A percentile compares a stretch with the other conserved stretches of the same genome.
Evolutionary conservation across 2,888 invertebrate genomes (phyloP).

Genomic region (Mesopsocus fuscifrons): DNA sequence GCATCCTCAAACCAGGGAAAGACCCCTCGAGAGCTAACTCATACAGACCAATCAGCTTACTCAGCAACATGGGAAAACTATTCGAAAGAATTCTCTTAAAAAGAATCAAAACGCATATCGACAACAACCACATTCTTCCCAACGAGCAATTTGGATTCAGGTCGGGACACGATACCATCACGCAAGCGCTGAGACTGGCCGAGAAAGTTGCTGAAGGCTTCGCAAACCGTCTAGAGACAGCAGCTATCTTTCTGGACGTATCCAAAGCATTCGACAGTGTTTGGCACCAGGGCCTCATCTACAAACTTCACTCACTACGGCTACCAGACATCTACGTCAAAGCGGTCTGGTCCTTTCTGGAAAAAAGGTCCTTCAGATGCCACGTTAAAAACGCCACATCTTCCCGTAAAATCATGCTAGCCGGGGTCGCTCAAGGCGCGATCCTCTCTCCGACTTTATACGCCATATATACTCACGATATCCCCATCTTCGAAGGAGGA

Average conservation of each 20-base stretch:
- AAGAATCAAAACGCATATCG: conserved; percentile 14
- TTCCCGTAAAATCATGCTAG: neutral
- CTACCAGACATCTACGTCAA: neutral
- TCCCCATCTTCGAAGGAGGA: neutral
- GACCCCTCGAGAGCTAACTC: conserved; percentile 12
- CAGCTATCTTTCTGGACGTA: conserved; percentile 20
- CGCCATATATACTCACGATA: neutral
- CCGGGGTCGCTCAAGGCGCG: conserved; percentile 10
- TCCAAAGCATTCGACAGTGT: conserved; percentile 21
- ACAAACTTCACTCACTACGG: conserved; percentile 16
- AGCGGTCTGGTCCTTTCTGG: neutral
- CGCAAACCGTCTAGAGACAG: conserved; percentile 17
- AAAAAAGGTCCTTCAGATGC: neutral
- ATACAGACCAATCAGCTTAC: conserved; percentile 19
- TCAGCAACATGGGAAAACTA: conserved; percentile 17
- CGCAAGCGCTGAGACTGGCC: conserved; percentile 18
- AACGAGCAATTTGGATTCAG: conserved; percentile 21
- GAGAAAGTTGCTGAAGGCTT: conserved; percentile 17
- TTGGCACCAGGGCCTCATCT: conserved; percentile 20
- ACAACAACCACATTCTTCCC: conserved; percentile 11
- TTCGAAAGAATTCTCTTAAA: conserved; percentile 17
- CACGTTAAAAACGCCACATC: too few relatives aligned
- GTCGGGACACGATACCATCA: conserved; percentile 18
- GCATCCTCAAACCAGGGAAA: conserved; percentile 18
- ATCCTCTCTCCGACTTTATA: neutral